Percentiles rank a stretch among this genome's conserved stretches.
Evolutionary conservation across 2,888 invertebrate species (phyloP).

Genomic region (Parnassius glacialis): DNA sequence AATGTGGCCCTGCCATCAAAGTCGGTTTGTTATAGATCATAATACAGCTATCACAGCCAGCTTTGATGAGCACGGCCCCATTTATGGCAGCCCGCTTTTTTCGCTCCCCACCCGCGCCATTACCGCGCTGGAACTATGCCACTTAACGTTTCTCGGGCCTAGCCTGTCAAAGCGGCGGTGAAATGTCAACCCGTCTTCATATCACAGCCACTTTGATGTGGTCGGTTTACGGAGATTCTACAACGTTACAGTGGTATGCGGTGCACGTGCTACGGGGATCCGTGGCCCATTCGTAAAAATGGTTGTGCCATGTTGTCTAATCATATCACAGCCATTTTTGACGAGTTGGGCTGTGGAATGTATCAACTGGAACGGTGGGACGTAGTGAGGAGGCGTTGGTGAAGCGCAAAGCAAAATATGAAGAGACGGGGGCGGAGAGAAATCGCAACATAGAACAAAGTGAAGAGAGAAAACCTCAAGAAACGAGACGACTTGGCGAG

Average conservation of each 20-base stretch:
- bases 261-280: slow-evolving; percentile 34
- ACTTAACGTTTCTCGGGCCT: slow-evolving; percentile 74
- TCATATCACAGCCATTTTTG: slow-evolving; percentile 98
- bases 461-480: no score
- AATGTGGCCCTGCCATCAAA: slow-evolving; percentile 86
- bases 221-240: slow-evolving; percentile 81
- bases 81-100: slow-evolving; percentile 40
- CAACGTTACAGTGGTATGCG: slow-evolving; percentile 22
- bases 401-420: background rate
- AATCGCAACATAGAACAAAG: no score
- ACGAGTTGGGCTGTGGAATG: slow-evolving; percentile 88
- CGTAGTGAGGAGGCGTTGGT: background rate
- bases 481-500: slow-evolving; percentile 1
- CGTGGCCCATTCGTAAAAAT: slow-evolving; percentile 87
- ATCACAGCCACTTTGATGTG: slow-evolving; percentile 99
- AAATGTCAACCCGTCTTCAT: slow-evolving; percentile 86
- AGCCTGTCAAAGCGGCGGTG: slow-evolving; percentile 94
- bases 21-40: slow-evolving; percentile 90
- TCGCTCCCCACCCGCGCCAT: slow-evolving; percentile 22
- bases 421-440: background rate
- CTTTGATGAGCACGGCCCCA: slow-evolving; percentile 94
- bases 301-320: slow-evolving; percentile 85
- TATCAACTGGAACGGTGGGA: slow-evolving; percentile 37
- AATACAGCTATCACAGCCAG: slow-evolving; percentile 93
- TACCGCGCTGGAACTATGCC: slow-evolving; percentile 21